Conservation (phyloP, 2,797 vertebrate species). For the Chloroceryle inda region DNA sequence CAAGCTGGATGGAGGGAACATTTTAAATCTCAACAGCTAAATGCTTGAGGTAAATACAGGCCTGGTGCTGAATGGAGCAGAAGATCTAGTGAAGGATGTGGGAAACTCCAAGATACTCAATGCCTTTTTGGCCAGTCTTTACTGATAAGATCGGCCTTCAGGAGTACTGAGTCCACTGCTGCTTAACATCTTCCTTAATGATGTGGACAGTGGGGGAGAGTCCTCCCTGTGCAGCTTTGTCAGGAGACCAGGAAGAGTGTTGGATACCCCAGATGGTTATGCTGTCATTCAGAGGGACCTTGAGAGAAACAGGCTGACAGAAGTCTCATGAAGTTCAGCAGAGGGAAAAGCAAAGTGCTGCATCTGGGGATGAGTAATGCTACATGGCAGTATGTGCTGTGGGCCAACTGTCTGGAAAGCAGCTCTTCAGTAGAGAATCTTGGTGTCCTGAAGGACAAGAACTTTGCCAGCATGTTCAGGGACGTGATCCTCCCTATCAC, state of each 20-base stretch:
- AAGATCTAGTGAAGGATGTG: neutral
- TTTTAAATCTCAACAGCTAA: neutral
- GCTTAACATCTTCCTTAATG: neutral
- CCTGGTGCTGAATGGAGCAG: neutral
- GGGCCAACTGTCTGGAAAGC: neutral
- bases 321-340: neutral
- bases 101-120: neutral
- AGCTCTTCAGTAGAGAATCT: neutral
- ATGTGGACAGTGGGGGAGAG: accelerated
- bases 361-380: neutral
- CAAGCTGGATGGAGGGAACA: neutral
- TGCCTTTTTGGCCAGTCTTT: neutral
- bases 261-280: neutral
- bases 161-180: neutral
- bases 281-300: neutral
- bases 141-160: accelerated
- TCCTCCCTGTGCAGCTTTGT: neutral
- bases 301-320: neutral
- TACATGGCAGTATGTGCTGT: neutral
- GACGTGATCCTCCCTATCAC: neutral
- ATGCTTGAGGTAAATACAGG: neutral
- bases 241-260: neutral
- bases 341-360: neutral
- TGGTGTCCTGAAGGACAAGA: neutral
- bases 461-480: neutral